Conservation (phyloP, 2,888 invertebrate genomes). For the Alviniconcha strummeri region DNA sequence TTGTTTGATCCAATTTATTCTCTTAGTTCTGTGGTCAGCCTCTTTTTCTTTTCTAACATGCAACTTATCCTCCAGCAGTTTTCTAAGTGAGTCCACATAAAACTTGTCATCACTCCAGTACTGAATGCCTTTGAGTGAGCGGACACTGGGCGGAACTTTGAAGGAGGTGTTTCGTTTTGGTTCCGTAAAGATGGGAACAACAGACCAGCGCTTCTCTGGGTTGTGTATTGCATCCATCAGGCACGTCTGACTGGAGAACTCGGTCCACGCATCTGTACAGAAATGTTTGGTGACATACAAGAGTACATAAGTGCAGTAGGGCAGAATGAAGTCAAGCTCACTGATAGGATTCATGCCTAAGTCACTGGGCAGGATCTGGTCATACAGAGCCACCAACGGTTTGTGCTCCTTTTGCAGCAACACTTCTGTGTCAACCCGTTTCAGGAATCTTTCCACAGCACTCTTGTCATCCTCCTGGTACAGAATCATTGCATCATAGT, state of each 20-base stretch:
- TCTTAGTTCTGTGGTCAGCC: constrained; percentile 25
- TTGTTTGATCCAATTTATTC: constrained; percentile 22
- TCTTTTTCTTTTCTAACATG: constrained; percentile 36
- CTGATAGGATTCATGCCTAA: constrained; percentile 39
- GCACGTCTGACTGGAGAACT: constrained; percentile 57
- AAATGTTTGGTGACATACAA: constrained; percentile 57
- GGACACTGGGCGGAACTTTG: constrained; percentile 55
- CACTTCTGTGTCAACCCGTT: constrained; percentile 48
- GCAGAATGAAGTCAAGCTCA: constrained; percentile 46
- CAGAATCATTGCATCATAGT: constrained; percentile 57
- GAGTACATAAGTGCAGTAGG: constrained; percentile 61
- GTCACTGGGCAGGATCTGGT: constrained; percentile 41
- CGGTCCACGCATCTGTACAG: constrained; percentile 54
- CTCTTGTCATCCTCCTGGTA: constrained; percentile 52
- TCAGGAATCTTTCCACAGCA: constrained; percentile 45
- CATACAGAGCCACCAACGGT: constrained; percentile 50
- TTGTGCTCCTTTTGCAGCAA: constrained; percentile 25
- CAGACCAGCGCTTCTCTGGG: constrained; percentile 58
- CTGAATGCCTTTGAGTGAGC: constrained; percentile 59
- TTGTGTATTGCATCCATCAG: constrained; percentile 60
- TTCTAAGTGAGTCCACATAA: constrained; percentile 50
- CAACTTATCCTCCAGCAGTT: constrained; percentile 53
- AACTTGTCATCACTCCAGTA: constrained; percentile 57
- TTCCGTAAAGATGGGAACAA: constrained; percentile 61
- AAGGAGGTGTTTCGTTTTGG: constrained; percentile 45